A percentile compares a stretch with the other conserved stretches of the same genome.
These are phyloP conservation scores for Elephantulus edwardii DNA, from an alignment of 2,113 vertebrate genomes.

Conservation along the genomic window DNA sequence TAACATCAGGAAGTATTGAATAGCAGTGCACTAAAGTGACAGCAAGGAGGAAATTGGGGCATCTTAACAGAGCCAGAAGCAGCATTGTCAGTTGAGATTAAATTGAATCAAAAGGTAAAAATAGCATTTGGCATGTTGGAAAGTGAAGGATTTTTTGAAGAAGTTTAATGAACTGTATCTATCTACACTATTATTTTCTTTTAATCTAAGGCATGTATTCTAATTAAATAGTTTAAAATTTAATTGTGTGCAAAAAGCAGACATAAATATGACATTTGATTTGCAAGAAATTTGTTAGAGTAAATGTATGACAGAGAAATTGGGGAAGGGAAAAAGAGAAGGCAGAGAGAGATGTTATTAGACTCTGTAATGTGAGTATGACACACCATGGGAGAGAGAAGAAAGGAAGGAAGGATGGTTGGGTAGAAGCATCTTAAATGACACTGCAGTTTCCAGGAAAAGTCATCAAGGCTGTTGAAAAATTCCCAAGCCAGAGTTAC, in stretches of 20 bases:
- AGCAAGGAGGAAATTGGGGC: constrained; percentile 60
- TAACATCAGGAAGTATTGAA: constrained; percentile 63
- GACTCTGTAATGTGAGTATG: not conserved
- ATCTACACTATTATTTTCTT: constrained; percentile 23
- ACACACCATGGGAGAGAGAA: not conserved
- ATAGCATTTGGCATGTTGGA: constrained; percentile 45
- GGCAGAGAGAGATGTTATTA: not conserved
- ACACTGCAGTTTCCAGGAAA: not conserved
- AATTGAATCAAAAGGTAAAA: constrained; percentile 63
- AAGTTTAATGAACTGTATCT: not conserved
- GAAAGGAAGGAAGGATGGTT: not conserved
- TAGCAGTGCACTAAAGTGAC: not conserved
- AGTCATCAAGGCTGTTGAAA: not conserved
- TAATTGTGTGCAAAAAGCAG: not conserved
- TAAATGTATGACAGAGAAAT: not conserved
- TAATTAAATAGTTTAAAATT: constrained; percentile 41
- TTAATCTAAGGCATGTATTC: constrained; percentile 8
- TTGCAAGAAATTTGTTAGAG: not conserved
- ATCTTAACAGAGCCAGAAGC: constrained; percentile 57
- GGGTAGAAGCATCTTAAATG: not conserved
- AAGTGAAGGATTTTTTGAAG: constrained; percentile 54
- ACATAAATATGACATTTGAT: not conserved
- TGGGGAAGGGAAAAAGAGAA: not conserved
- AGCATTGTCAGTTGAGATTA: constrained; percentile 60
- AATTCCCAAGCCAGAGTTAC: not conserved